These are phyloP conservation scores for Valencia hispanica DNA, from an alignment of 2,797 vertebrate species.

Conservation along the genomic window DNA sequence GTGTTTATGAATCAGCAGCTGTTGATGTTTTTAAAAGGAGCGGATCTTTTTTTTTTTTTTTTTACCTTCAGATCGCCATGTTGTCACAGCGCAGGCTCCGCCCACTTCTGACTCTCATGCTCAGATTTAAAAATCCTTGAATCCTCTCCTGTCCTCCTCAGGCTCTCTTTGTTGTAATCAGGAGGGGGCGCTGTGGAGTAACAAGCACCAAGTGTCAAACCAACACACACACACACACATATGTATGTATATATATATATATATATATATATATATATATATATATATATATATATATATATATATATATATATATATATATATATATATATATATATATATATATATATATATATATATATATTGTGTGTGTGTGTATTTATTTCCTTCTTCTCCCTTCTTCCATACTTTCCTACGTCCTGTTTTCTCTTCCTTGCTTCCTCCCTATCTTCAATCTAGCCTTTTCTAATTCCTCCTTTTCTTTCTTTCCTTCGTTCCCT, in stretches of 20 bases:
- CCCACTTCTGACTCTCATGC: background rate
- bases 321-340: no score
- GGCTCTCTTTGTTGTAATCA: background rate
- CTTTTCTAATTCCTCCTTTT: background rate
- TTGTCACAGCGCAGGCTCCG: background rate
- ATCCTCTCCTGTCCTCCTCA: background rate
- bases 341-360: no score
- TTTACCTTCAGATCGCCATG: slow-evolving; percentile 4
- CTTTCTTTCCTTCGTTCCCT: background rate
- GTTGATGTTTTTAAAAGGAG: slow-evolving; percentile 31
- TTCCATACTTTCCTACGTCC: background rate
- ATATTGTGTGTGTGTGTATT: no score
- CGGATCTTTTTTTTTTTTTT: slow-evolving; percentile 3
- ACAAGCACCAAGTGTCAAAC: background rate
- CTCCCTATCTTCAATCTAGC: no score
- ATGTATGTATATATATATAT: no score
- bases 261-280: no score
- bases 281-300: no score
- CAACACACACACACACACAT: no score
- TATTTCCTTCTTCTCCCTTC: background rate
- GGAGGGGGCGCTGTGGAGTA: background rate
- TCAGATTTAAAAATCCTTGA: background rate
- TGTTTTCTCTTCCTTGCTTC: background rate
- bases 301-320: no score
- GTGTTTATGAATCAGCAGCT: slow-evolving; percentile 22